Percentiles rank a stretch among this genome's conserved stretches.
Evolutionary conservation across 2,888 invertebrate species (phyloP).

Genomic region (Automeris io): DNA sequence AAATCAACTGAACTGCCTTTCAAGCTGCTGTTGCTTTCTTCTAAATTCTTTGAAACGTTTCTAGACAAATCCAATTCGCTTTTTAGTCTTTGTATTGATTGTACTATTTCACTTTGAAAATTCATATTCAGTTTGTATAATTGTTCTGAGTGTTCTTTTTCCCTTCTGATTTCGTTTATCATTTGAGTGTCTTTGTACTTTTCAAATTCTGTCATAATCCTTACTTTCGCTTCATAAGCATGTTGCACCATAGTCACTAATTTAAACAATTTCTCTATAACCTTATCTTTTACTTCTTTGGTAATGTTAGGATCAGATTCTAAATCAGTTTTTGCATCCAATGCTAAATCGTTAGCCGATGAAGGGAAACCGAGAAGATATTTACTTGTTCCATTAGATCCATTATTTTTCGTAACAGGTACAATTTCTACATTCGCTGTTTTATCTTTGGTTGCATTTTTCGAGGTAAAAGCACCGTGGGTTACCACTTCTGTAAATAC

Average conservation of each 20-base stretch:
- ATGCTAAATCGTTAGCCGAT: constrained; percentile 64
- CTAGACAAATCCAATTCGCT: constrained; percentile 62
- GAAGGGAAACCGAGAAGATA: constrained; percentile 63
- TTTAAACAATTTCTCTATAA: constrained; percentile 60
- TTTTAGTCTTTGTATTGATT: constrained; percentile 60
- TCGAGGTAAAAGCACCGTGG: constrained; percentile 62
- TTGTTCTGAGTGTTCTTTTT: constrained; percentile 66
- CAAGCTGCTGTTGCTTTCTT: constrained; percentile 26
- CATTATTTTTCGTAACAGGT: constrained; percentile 27
- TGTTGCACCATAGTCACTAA: constrained; percentile 69
- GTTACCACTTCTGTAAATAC: constrained; percentile 67
- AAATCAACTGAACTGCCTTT: constrained; percentile 49
- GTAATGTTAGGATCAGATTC: constrained; percentile 65
- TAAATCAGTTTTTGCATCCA: constrained; percentile 65
- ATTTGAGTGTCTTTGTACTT: constrained; percentile 63
- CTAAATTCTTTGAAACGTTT: constrained; percentile 36
- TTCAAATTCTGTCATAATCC: constrained; percentile 63
- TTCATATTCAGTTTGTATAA: constrained; percentile 66
- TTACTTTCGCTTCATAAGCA: constrained; percentile 64
- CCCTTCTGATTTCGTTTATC: constrained; percentile 58
- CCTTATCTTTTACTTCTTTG: constrained; percentile 60
- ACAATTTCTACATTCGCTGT: constrained; percentile 33
- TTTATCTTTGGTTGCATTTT: constrained; percentile 40
- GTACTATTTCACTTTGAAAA: constrained; percentile 65
- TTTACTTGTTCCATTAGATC: constrained; percentile 40